A percentile compares a stretch with the other conserved stretches of the same genome.
These are phyloP conservation scores for Antidorcas marsupialis DNA, from an alignment of 2,113 vertebrate species.

Conservation along the genomic window DNA sequence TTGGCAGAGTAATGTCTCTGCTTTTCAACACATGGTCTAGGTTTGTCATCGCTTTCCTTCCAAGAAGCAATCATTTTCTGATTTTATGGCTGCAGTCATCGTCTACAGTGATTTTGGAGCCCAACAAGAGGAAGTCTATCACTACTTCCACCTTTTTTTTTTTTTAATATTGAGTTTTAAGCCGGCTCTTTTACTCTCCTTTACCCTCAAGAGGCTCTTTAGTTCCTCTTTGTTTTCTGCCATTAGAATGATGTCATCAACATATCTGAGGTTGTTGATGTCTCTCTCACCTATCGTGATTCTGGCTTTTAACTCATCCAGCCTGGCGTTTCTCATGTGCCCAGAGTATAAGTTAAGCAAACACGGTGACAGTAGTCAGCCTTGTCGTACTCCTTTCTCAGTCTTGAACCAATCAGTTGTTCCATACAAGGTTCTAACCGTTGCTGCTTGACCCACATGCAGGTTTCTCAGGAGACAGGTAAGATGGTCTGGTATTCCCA, in stretches of 20 bases:
- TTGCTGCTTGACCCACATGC: not conserved
- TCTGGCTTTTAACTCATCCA: not conserved
- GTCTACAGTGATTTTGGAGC: not conserved
- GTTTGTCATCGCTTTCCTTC: not conserved
- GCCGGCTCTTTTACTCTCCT: not conserved
- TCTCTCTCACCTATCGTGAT: rapidly evolving
- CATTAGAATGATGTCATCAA: not conserved
- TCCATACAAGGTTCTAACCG: not conserved
- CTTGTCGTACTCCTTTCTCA: not conserved
- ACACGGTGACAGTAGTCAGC: not conserved
- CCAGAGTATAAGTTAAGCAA: not conserved
- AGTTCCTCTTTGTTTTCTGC: not conserved
- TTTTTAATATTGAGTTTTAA: not conserved
- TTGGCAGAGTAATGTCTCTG: not conserved
- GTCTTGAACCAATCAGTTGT: not conserved
- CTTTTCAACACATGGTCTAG: not conserved
- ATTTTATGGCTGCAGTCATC: not conserved
- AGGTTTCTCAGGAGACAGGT: not conserved
- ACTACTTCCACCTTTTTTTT: not conserved
- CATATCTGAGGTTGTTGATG: not conserved
- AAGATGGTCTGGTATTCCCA: not conserved
- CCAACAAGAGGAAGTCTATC: not conserved
- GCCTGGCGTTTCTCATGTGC: not conserved
- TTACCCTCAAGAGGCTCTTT: not conserved
- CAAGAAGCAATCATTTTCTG: not conserved